These are phyloP conservation scores for Clupea harengus DNA, from an alignment of 2,113 vertebrate genomes.

Conservation along the genomic window DNA sequence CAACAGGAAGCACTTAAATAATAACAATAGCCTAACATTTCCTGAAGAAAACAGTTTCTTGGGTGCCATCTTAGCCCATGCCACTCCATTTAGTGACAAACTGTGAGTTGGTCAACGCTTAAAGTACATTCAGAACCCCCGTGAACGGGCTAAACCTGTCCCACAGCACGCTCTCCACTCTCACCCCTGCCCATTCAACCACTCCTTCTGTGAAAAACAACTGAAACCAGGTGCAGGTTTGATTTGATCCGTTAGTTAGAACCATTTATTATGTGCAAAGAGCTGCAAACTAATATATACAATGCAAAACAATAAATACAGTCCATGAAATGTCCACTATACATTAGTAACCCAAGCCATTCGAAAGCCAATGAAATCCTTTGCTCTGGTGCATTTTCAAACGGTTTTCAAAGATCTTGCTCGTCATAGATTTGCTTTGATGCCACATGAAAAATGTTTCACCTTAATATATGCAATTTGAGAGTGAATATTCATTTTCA, in stretches of 20 bases:
- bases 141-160: constrained; percentile 25
- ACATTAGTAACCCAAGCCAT: constrained; percentile 75
- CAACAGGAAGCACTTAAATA: constrained; percentile 71
- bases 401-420: constrained; percentile 17
- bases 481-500: neutral
- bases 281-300: constrained; percentile 84
- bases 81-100: neutral
- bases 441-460: neutral
- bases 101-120: neutral
- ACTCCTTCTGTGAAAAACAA: constrained; percentile 54
- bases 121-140: constrained; percentile 70
- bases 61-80: neutral
- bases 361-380: constrained; percentile 65
- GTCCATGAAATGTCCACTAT: constrained; percentile 62
- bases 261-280: constrained; percentile 79
- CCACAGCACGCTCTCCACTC: constrained; percentile 39
- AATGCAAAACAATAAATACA: constrained; percentile 67
- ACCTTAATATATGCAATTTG: neutral
- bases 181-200: constrained; percentile 47
- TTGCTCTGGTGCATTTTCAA: constrained; percentile 74
- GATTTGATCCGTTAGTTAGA: constrained; percentile 68
- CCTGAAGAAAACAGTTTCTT: neutral
- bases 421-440: neutral
- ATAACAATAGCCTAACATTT: constrained; percentile 33
- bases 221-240: constrained; percentile 63